Evolutionary conservation across 2,113 vertebrate species (phyloP), one percentile per base, ranked within the genome.

Genomic region (Cnemophilus loriae): DNA sequence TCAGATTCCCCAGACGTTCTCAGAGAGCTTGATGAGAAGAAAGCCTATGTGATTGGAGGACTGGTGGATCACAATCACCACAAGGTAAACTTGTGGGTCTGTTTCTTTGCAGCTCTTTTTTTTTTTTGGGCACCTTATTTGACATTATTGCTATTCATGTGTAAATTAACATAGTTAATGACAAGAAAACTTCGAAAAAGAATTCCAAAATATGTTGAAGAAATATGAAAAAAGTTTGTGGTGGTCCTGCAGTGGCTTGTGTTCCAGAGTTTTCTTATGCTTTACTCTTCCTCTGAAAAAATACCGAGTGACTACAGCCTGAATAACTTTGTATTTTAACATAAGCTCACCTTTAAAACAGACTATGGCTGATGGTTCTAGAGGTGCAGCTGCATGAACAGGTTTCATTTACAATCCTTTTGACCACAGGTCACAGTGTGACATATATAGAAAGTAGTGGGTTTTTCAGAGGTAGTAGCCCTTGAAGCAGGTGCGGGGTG

Each of bases 61-160:
- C 96, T 99, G 59, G 99, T 99, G 85, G 99, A 99, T 97, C 99
- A 99, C 97, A 99, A 99, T 96, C 99, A 99, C 91, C 98, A 99
- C 90, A 99, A 99, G 99, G 99, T 99, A 98, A 74, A 47, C 9
- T 6, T 6, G 11, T n/a, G 53, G 7, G 10, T 84, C 16, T 12
- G 1, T 63, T 95, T 84, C 44, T 83, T 85, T 55, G 44, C 37
- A 70, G 44, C 10, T 42, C 9, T 39, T 42, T 39, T 59, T 70
- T 35, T 67, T 39, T 35, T n/a, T n/a, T n/a, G n/a, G 22, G 9
- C 30, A 33, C 9, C 3, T 55, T 60, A n/a, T 44, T 86, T 89
- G 33, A 27, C 16, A 10, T 52, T 37, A 53, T 19, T 52, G 21
- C 10, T 82, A 6, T 42, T 69, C 5, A 8, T 18, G 3, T 82